Base-by-base conservation (phyloP, 1,140 invertebrate species). In the Alviniconcha marisindica region DNA sequence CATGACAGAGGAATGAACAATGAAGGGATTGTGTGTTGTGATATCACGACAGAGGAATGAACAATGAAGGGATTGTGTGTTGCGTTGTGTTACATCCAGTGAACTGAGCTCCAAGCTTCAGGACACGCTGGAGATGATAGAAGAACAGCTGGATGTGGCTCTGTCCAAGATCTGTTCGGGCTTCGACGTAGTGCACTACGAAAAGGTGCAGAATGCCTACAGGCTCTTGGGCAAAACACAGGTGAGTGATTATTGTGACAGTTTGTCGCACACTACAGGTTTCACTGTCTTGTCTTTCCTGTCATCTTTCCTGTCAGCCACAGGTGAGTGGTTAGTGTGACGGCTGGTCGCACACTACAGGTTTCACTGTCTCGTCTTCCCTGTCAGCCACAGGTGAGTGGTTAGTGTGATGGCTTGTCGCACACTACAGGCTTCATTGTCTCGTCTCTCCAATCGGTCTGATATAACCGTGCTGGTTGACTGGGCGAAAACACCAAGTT, bases 71-170 rank as follows among this genome's bases (percentile, higher is more conserved):
- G n/a, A 28, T 82, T n/a, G 44, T 77, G 28, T 63, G 73, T 54
- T 83, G 38, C 54, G 40, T 21, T 80, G 42, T 88, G 69, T n/a
- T n/a, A n/a, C n/a, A n/a, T n/a, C n/a, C 60, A 96, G 96, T 77
- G 96, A 97, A 78, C 69, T 95, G 95, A 85, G 89, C 81, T 89
- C 90, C 24, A 97, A 98, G 90, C 93, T 99, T 0, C 97, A 98
- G 92, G 98, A 99, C 90, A 98, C 97, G 0, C 93, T 99, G 73
- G 96, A 97, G 84, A 95, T 97, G 94, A 97, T 97, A 0, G 98
- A 99, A 92, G 97, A 98, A 89, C 96, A 97, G 87, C 92, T 99
- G 73, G 98, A 99, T 91, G 95, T 95, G 10, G 97, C 97, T 0
- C 93, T 99, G 14, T 96, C 97, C 4, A 96, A 96, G 89, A 95